Percentiles rank a stretch among this genome's conserved stretches.
Evolutionary conservation across 2,888 invertebrate genomes (phyloP).

Genomic region (Bellardia pandia): DNA sequence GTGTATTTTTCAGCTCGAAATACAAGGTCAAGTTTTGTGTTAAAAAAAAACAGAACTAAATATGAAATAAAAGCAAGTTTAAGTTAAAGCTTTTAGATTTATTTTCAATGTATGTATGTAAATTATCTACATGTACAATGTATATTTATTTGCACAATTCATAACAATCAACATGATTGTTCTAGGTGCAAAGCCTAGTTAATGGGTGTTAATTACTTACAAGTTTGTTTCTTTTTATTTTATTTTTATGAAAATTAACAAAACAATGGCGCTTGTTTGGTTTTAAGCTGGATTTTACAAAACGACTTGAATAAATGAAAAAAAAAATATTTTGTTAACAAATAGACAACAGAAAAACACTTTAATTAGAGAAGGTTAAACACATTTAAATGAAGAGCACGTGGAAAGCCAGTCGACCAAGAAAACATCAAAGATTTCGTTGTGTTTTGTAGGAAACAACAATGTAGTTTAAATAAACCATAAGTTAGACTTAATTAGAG

Average conservation of each 20-base stretch:
- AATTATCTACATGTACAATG: neutral
- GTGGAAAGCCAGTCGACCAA: conserved; percentile 48
- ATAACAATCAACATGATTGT: conserved; percentile 54
- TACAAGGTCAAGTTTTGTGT: conserved; percentile 62
- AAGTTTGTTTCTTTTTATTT: conserved; percentile 23
- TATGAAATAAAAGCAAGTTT: conserved; percentile 1
- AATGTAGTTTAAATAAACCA: neutral
- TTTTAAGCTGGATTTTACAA: neutral
- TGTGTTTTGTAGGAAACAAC: neutral
- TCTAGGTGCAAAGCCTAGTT: conserved; percentile 55
- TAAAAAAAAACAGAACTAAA: neutral
- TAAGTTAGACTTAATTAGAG: conserved; percentile 13
- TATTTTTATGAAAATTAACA: conserved; percentile 43
- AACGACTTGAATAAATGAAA: neutral
- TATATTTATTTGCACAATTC: neutral
- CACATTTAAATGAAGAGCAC: conserved; percentile 52
- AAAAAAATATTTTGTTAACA: conserved; percentile 2
- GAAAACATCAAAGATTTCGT: neutral
- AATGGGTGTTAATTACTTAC: conserved; percentile 71
- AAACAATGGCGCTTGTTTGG: conserved; percentile 66
- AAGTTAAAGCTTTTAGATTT: neutral
- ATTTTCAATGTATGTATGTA: neutral
- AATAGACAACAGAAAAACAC: conserved; percentile 39
- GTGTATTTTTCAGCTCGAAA: conserved; percentile 22
- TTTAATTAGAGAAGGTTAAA: conserved; percentile 51